phyloP scores from a whole-genome alignment of 2,797 vertebrate species.

The Eleutherodactylus coqui region DNA sequence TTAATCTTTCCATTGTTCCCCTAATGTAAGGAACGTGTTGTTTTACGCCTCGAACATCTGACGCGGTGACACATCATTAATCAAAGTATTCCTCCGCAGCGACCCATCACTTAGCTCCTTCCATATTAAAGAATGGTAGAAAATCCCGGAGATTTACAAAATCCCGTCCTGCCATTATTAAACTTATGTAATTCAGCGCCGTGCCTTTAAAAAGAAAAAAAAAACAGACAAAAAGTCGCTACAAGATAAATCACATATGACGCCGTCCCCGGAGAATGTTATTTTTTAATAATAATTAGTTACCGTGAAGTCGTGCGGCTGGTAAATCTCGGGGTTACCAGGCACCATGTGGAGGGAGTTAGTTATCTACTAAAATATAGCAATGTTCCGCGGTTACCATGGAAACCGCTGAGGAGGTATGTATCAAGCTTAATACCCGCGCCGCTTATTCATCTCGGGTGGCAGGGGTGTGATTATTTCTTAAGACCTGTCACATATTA shows the following conservation, averaged over 20 bases:
- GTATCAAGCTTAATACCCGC: slow-evolving; percentile 25
- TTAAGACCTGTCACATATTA: slow-evolving; percentile 26
- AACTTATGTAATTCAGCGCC: not conserved
- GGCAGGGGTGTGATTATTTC: slow-evolving; percentile 35
- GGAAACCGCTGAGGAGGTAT: slow-evolving; percentile 35
- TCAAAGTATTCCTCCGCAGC: not conserved
- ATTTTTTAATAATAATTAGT: slow-evolving; percentile 22
- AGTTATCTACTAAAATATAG: slow-evolving; percentile 19
- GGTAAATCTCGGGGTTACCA: slow-evolving; percentile 13
- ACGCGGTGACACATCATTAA: slow-evolving; percentile 32
- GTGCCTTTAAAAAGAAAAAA: not conserved
- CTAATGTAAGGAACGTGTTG: slow-evolving; percentile 28
- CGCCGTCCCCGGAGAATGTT: not conserved
- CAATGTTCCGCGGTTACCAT: slow-evolving; percentile 7
- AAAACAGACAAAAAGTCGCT: too few species aligned
- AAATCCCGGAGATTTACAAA: slow-evolving; percentile 8
- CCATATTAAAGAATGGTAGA: not conserved
- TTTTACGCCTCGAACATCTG: slow-evolving; percentile 39
- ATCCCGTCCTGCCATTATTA: not conserved
- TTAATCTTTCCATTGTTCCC: slow-evolving; percentile 38
- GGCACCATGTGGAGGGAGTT: not conserved
- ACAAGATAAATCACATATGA: not conserved
- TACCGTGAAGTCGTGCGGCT: not conserved
- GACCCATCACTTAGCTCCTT: not conserved
- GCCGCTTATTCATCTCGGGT: slow-evolving; percentile 14